phyloP scores from a whole-genome alignment of 2,888 invertebrate species.

The Pharmacophagus antenor region DNA sequence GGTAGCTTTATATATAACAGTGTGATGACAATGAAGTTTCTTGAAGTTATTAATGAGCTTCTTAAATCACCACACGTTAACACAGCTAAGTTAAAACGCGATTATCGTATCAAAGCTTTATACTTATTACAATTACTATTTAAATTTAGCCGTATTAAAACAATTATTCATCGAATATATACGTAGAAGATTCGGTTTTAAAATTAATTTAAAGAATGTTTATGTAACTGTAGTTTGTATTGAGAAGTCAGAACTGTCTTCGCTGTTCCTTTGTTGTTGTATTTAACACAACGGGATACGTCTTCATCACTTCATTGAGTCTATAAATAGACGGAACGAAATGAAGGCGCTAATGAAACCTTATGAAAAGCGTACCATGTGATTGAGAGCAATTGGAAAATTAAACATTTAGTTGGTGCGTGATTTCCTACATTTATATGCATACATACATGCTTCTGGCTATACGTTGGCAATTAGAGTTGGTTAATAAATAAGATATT shows the following conservation, averaged over 20 bases:
- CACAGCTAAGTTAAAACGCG: too few species aligned
- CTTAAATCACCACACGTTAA: too few species aligned
- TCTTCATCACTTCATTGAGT: neutral
- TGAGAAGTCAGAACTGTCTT: slow-evolving; percentile 5
- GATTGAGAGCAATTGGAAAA: slow-evolving; percentile 20
- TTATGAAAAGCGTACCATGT: slow-evolving; percentile 12
- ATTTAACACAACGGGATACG: neutral
- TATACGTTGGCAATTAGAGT: neutral
- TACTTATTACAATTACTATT: too few species aligned
- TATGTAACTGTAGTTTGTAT: too few species aligned
- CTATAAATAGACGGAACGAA: slow-evolving; percentile 10
- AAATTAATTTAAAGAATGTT: too few species aligned
- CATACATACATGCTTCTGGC: neutral
- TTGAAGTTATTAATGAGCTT: too few species aligned
- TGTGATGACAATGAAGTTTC: too few species aligned
- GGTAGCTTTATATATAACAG: too few species aligned
- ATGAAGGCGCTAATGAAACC: slow-evolving; percentile 21
- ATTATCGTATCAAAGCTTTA: too few species aligned
- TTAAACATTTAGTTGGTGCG: slow-evolving; percentile 12
- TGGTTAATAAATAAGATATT: neutral
- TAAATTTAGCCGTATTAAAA: too few species aligned
- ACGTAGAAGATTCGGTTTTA: too few species aligned
- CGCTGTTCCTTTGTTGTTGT: neutral
- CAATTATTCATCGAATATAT: too few species aligned
- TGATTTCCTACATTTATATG: neutral